Evolutionary conservation across 2,888 invertebrate genomes (phyloP), one percentile per base, ranked within the genome.

Genomic region (Biston stratarius): DNA sequence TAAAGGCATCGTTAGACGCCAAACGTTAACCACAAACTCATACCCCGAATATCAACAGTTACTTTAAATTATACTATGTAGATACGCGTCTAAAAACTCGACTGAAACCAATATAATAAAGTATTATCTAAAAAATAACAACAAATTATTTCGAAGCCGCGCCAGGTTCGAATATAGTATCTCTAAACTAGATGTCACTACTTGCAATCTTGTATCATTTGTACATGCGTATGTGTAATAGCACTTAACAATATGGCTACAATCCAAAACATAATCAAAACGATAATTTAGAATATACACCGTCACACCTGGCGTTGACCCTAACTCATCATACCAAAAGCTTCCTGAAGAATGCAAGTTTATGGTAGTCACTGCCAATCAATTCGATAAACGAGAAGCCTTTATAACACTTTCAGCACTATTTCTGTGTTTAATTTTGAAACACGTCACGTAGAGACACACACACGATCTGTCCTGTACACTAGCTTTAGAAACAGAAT

Each of bases 71-170:
- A 83, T 81, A 80, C 83, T 86, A 70, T 66, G 65, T 64, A 89
- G 81, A 77, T 87, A 89, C 78, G 77, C 82, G 83, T 89, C 85
- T 83, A 88, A 87, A 24, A 88, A 87, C 80, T 84, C 80, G 84
- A 85, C 81, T 84, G 82, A 77, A 88, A 89, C 87, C 87, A 79
- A 87, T 89, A 86, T 84, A 84, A 87, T 86, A 89, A 88, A 88
- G 90, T 90, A 91, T 86, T 88, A 91, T 89, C 88, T 89, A 90
- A 91, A 91, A 90, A 71, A 91, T 87, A 92, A 91, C 88, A 92
- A 92, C 87, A 88, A 88, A 81, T 77, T 59, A 83, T 81, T 83
- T 84, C 77, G 71, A 76, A 80, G 82, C 79, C 83, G 79, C 85
- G 80, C 83, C 42, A 14, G 47, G 48, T 53, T 48, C 61, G 38